Percentiles rank a stretch among this genome's conserved stretches.
Evolutionary conservation across 2,113 vertebrate species (phyloP).

Genomic region (Cricetomys ansorgei): DNA sequence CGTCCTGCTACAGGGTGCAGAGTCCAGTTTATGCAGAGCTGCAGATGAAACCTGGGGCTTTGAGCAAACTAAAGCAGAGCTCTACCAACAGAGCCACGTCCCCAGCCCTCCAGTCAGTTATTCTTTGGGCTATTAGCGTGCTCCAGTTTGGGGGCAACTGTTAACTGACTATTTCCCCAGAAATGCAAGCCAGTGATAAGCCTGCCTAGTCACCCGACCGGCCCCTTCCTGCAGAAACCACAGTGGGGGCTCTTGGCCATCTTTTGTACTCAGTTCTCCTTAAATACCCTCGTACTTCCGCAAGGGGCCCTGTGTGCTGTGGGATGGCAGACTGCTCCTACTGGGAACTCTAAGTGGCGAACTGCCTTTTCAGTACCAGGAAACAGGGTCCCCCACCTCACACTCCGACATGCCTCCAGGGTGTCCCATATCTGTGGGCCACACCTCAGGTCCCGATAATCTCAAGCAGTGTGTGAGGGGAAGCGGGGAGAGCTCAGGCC

Average conservation of each 20-base stretch:
- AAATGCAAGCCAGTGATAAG: not conserved
- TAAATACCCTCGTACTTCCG: no score
- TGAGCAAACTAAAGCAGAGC: no score
- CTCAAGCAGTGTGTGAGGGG: not conserved
- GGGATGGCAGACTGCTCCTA: not conserved
- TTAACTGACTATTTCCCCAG: not conserved
- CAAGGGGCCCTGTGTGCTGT: fast-evolving
- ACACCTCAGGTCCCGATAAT: no score
- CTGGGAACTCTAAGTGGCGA: not conserved
- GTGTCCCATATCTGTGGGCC: not conserved
- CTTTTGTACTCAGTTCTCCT: no score
- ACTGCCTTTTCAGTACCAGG: not conserved
- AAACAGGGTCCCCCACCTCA: not conserved
- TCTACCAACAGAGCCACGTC: no score
- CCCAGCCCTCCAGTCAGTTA: not conserved
- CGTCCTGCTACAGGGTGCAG: no score
- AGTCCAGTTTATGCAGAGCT: no score
- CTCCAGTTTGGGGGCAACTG: not conserved
- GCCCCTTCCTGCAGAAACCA: not conserved
- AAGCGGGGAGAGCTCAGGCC: not conserved
- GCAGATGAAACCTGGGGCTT: not conserved
- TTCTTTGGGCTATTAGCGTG: not conserved
- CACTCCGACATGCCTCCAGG: not conserved
- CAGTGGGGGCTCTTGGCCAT: not conserved
- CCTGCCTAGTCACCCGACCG: fast-evolving